Evolutionary conservation across 2,888 invertebrate genomes (phyloP).

Genomic region (Phyto melanocephala): DNA sequence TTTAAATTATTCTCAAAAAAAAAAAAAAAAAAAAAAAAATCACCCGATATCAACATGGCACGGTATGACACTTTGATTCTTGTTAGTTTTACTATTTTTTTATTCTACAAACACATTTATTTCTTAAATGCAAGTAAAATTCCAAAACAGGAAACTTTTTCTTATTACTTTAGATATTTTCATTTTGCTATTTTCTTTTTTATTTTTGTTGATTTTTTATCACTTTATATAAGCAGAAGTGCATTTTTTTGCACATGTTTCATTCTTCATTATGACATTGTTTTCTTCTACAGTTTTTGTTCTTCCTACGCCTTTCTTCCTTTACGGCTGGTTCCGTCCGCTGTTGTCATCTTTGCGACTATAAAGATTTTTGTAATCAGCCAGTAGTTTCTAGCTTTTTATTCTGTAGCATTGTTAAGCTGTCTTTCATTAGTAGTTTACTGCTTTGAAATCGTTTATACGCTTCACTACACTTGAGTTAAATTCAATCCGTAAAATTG

Average conservation of each 20-base stretch:
- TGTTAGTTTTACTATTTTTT: conserved; percentile 32
- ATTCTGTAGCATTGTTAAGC: conserved; percentile 50
- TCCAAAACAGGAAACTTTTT: conserved; percentile 65
- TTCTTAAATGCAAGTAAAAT: conserved; percentile 45
- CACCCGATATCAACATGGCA: conserved; percentile 43
- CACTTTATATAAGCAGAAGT: conserved; percentile 41
- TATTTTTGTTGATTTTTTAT: conserved; percentile 23
- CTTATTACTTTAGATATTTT: conserved; percentile 40
- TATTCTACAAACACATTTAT: conserved; percentile 30
- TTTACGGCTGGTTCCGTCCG: neutral
- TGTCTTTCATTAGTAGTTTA: conserved; percentile 33
- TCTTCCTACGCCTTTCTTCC: neutral
- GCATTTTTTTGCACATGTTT: conserved; percentile 58
- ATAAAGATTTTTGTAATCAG: conserved; percentile 23
- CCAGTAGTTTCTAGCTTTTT: conserved; percentile 9
- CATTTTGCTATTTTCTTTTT: conserved; percentile 29
- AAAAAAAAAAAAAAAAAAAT: no score
- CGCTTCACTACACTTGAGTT: conserved; percentile 63
- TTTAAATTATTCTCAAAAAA: no score
- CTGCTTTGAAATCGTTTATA: conserved; percentile 59
- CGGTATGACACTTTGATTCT: conserved; percentile 1
- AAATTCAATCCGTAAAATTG: conserved; percentile 52
- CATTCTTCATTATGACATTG: conserved; percentile 45
- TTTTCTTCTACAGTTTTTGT: conserved; percentile 17
- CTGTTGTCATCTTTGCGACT: conserved; percentile 11